Conservation (phyloP, 2,797 vertebrate species). For the Xiphophorus birchmanni region DNA sequence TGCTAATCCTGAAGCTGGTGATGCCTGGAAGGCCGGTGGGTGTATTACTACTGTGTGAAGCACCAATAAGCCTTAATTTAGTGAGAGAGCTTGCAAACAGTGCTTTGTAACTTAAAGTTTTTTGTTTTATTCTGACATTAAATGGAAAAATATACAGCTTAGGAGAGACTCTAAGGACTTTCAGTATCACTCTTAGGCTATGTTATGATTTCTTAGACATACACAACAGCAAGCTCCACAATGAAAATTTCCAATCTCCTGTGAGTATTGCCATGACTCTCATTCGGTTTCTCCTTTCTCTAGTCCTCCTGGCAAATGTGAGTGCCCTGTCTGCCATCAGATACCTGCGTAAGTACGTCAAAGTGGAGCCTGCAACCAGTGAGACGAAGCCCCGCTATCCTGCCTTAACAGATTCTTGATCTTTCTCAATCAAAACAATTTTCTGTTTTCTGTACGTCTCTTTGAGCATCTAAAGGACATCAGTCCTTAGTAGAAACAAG, state of each 20-base stretch:
- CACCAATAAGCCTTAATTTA: neutral
- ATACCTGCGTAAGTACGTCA: conserved; percentile 87
- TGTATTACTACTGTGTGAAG: neutral
- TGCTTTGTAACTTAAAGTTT: neutral
- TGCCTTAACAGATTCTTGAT: conserved; percentile 43
- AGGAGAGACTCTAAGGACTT: neutral
- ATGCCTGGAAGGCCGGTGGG: conserved; percentile 95
- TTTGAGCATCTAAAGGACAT: neutral
- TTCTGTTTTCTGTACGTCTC: conserved; percentile 2
- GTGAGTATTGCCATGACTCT: conserved; percentile 11
- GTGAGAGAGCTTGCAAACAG: neutral
- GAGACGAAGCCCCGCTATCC: conserved; percentile 43
- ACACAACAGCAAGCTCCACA: neutral
- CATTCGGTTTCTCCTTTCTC: conserved; percentile 48
- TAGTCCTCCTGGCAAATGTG: conserved; percentile 92
- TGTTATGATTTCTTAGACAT: neutral
- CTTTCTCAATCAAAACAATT: neutral
- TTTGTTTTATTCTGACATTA: neutral
- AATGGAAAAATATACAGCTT: neutral
- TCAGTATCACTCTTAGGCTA: neutral
- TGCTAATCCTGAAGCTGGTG: conserved; percentile 87
- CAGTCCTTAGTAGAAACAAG: neutral
- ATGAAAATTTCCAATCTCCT: neutral
- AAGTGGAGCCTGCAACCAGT: conserved; percentile 53
- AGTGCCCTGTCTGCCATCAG: conserved; percentile 93